phyloP scores from a whole-genome alignment of 2,797 vertebrate genomes.

The Onychomys leucogaster region DNA sequence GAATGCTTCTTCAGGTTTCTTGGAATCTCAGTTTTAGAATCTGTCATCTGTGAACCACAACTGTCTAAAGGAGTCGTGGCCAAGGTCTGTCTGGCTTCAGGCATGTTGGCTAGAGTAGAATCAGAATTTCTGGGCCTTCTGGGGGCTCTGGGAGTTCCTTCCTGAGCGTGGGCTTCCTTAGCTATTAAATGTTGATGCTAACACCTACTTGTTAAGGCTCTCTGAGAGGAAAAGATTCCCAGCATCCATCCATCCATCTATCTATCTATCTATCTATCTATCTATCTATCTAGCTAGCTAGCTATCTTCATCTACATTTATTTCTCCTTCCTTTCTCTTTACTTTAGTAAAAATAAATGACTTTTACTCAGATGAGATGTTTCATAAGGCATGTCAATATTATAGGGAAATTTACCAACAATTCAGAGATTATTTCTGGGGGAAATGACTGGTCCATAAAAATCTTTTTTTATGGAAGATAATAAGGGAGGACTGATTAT shows the following conservation, averaged over 20 bases:
- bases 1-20: not conserved
- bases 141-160: not conserved
- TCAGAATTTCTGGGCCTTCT: not conserved
- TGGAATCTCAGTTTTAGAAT: not conserved
- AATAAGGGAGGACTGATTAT: constrained; percentile 9
- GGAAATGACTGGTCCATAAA: constrained; percentile 12
- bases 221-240: no score
- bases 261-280: no score
- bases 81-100: not conserved
- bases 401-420: constrained; percentile 51
- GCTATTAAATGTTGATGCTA: not conserved
- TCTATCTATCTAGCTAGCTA: no score
- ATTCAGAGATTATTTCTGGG: constrained; percentile 47
- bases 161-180: not conserved
- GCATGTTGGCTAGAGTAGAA: not conserved
- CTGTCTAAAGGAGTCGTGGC: not conserved
- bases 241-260: no score
- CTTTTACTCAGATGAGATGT: constrained; percentile 43
- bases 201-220: not conserved
- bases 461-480: constrained; percentile 13
- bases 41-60: not conserved
- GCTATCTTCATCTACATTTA: not conserved
- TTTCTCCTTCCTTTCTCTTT: not conserved
- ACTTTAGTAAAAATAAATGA: constrained; percentile 51
- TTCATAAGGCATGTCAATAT: constrained; percentile 54